Percentiles rank a stretch among this genome's conserved stretches.
phyloP scores from a whole-genome alignment of 2,888 invertebrate species.

The Lasius fuliginosus region DNA sequence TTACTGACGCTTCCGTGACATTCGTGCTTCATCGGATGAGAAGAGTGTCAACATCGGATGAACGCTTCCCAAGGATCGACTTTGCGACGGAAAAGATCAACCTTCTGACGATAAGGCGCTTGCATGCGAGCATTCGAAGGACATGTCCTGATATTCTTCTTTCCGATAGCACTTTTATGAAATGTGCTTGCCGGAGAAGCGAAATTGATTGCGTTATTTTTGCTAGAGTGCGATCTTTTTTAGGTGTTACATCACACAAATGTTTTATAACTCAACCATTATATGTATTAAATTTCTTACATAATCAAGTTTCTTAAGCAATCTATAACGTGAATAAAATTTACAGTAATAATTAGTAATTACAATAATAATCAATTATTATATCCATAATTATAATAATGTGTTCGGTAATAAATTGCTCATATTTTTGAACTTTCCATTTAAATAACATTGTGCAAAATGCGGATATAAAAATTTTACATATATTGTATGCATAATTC shows the following conservation, averaged over 20 bases:
- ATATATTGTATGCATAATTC: constrained; percentile 22
- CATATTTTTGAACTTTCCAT: background rate
- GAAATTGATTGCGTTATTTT: constrained; percentile 18
- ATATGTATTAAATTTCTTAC: background rate
- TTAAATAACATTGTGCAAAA: constrained; percentile 1
- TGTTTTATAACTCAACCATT: background rate
- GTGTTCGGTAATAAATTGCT: background rate
- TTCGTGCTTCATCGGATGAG: constrained; percentile 71
- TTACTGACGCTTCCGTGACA: constrained; percentile 67
- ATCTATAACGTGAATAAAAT: background rate
- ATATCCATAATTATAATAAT: background rate
- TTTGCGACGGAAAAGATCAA: constrained; percentile 60
- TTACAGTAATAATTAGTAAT: background rate
- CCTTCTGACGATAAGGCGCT: constrained; percentile 33
- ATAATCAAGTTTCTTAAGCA: background rate
- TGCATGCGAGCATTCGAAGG: background rate
- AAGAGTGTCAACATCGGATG: constrained; percentile 52
- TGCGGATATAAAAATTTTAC: background rate
- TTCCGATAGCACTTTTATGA: background rate
- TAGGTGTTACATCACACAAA: background rate
- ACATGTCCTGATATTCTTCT: background rate
- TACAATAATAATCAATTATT: background rate
- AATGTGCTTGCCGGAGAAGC: background rate
- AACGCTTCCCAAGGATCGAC: constrained; percentile 56
- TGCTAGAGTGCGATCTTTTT: background rate